A percentile compares a stretch with the other conserved stretches of the same genome.
Conservation (phyloP, 53 echinoderm and acorn worm species). For the Arbacia lixula region DNA sequence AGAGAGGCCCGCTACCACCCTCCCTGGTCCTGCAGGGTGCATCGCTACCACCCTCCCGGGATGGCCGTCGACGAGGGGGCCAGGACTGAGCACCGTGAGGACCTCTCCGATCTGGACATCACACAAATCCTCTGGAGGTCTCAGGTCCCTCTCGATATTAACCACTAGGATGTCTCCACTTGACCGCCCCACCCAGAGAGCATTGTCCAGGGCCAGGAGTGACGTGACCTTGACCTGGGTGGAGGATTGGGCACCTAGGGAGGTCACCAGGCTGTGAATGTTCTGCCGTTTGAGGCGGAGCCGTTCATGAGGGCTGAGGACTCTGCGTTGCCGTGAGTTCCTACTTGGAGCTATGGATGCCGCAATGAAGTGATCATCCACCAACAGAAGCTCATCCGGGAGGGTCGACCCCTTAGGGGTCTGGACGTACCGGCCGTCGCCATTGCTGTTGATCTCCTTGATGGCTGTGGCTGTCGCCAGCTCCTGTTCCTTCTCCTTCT, state of each 20-base stretch:
- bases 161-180: constrained; percentile 29
- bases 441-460: constrained; percentile 29
- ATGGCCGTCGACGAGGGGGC: not conserved
- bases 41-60: constrained; percentile 19
- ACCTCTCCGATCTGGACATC: constrained; percentile 19
- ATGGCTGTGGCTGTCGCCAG: constrained; percentile 12
- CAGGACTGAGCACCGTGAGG: constrained; percentile 37
- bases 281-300: not conserved
- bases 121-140: not conserved
- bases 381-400: constrained; percentile 9
- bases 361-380: constrained; percentile 46
- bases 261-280: not conserved
- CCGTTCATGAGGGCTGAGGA: too few relatives aligned
- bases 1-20: constrained; percentile 47
- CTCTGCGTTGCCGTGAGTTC: not conserved
- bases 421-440: constrained; percentile 7
- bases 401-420: not conserved
- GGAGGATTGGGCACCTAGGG: not conserved
- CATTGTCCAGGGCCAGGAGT: constrained; percentile 27
- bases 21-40: constrained; percentile 4
- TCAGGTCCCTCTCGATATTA: not conserved
- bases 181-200: constrained; percentile 35
- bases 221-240: constrained; percentile 2
- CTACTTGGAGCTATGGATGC: constrained; percentile 18
- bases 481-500: constrained; percentile 41